A percentile compares a stretch with the other conserved stretches of the same genome.
phyloP scores from a whole-genome alignment of 2,888 invertebrate genomes.

The Cephus nigrinus region DNA sequence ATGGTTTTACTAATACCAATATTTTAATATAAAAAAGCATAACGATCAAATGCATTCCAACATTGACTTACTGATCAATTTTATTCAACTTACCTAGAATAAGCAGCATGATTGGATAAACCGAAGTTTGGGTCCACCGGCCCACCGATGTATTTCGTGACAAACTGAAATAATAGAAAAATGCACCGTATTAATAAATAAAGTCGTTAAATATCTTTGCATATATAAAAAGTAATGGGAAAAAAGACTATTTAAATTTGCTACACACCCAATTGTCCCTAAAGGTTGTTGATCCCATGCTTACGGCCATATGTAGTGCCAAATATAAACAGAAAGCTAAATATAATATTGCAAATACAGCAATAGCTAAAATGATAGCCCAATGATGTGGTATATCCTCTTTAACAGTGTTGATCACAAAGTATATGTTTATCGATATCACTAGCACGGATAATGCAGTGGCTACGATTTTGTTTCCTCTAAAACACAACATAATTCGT shows the following conservation, averaged over 20 bases:
- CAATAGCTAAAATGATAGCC: constrained; percentile 64
- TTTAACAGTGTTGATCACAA: constrained; percentile 75
- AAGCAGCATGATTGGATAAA: constrained; percentile 69
- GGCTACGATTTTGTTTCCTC: constrained; percentile 77
- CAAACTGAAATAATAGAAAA: constrained; percentile 62
- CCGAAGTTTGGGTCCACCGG: constrained; percentile 69
- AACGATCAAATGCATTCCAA: not conserved
- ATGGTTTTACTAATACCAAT: not conserved
- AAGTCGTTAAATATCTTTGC: not conserved
- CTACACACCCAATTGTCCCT: constrained; percentile 68
- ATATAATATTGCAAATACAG: constrained; percentile 75
- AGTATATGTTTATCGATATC: constrained; percentile 83
- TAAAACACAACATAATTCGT: constrained; percentile 63
- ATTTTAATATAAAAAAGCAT: not conserved
- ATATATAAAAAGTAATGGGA: constrained; percentile 8
- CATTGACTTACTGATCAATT: not conserved
- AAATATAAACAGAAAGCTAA: constrained; percentile 80
- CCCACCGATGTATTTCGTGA: constrained; percentile 71
- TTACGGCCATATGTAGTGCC: constrained; percentile 77
- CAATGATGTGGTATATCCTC: constrained; percentile 65
- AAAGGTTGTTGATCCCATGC: constrained; percentile 73
- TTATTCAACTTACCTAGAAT: constrained; percentile 69
- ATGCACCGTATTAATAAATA: not conserved
- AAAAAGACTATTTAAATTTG: constrained; percentile 8
- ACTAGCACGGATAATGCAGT: constrained; percentile 76